These are phyloP conservation scores for Mungos mungo DNA, from an alignment of 2,113 vertebrate genomes.

Conservation along the genomic window DNA sequence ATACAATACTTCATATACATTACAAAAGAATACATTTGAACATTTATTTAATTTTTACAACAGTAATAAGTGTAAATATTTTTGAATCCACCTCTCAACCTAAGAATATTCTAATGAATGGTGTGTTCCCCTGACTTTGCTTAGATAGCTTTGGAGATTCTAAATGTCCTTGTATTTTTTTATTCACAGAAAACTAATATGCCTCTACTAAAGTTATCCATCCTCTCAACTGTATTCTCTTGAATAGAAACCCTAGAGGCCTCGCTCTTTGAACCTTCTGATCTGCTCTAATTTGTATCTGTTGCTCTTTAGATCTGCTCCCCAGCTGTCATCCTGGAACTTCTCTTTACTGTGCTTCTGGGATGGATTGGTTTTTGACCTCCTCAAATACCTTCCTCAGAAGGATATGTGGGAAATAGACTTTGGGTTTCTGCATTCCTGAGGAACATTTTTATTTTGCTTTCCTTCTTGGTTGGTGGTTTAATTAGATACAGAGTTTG, in stretches of 20 bases:
- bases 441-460: conserved; percentile 13
- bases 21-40: neutral
- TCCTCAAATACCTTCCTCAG: neutral
- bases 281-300: neutral
- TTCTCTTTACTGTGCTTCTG: conserved; percentile 17
- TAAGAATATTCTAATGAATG: neutral
- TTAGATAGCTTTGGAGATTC: neutral
- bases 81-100: neutral
- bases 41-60: neutral
- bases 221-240: neutral
- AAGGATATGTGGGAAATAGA: conserved; percentile 35
- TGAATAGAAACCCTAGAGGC: neutral
- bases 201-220: neutral
- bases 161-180: neutral
- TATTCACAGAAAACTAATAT: neutral
- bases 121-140: neutral
- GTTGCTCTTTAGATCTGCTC: neutral
- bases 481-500: neutral
- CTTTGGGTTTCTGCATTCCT: neutral
- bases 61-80: neutral
- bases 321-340: neutral
- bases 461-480: conserved; percentile 12
- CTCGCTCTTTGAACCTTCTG: neutral
- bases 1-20: neutral
- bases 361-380: neutral